These are phyloP conservation scores for Urocynchramus pylzowi DNA, from an alignment of 2,113 vertebrate genomes.

Conservation along the genomic window DNA sequence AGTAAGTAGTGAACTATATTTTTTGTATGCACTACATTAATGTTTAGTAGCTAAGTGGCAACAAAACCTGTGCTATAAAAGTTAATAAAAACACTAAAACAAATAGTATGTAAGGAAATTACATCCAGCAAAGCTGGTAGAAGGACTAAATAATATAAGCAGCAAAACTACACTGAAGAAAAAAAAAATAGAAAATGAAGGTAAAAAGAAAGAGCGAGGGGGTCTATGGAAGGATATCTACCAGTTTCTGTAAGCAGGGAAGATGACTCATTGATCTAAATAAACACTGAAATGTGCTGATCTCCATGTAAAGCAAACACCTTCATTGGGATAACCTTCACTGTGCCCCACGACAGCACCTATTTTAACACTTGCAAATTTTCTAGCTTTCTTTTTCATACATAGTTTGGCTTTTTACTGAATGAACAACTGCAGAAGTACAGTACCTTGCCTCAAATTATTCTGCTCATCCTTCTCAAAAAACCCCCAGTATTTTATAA, in stretches of 20 bases:
- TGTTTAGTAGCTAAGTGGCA: neutral
- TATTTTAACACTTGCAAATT: neutral
- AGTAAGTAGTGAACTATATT: neutral
- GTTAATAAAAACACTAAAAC: neutral
- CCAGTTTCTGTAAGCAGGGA: neutral
- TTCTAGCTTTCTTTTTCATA: neutral
- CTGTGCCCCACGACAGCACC: neutral
- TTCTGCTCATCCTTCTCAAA: neutral
- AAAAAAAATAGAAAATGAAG: neutral
- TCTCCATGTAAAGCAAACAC: neutral
- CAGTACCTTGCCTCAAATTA: neutral
- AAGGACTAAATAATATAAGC: neutral
- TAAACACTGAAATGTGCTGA: neutral
- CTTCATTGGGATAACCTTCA: neutral
- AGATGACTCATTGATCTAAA: neutral
- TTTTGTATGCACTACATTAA: neutral
- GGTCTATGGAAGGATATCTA: neutral
- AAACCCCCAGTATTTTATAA: neutral
- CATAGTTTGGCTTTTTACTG: neutral
- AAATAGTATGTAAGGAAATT: neutral
- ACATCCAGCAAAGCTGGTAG: neutral
- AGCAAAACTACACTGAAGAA: neutral
- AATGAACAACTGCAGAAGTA: neutral
- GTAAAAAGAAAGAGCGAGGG: neutral
- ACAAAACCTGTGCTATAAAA: neutral